Evolutionary conservation across 2,113 vertebrate species (phyloP), one percentile per base, ranked within the genome.

Genomic region (Chionis minor): DNA sequence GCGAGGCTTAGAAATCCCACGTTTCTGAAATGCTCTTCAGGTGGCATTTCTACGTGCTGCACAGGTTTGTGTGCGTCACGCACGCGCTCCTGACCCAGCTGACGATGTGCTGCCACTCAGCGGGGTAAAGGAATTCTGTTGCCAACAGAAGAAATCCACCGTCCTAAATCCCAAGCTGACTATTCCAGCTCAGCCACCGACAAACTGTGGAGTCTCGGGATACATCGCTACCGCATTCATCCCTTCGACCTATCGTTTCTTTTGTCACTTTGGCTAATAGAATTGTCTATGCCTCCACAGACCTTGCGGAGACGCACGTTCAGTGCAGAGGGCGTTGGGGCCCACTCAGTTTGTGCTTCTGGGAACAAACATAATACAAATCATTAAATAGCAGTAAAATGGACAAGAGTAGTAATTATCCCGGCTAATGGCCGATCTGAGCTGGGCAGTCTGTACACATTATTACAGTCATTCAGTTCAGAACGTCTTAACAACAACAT

Each of bases 391-490:
- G 92, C 94, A 83, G 92, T 51, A 61, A 70, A 95, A 63, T 2
- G 74, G 95, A 79, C 93, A 77, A 58, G 81, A 90, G 75, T 92
- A 78, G 80, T 80, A 94, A 94, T 95, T 95, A 86, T 45, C 73
- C 2, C 12, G 69, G 79, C 71, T 92, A 70, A 96, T 35, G 75
- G 71, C 78, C 62, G 92, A 72, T 85, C 71, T 5, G 56, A n/a
- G 87, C 94, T 32, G 71, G 88, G 90, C 74, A 84, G 33, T 23
- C 74, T 10, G 70, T 33, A 73, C 40, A 3, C 81, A 38, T 82
- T 56, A 91, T 52, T 8, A 5, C 65, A 79, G 85, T 6, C 74
- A 82, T 61, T 93, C 94, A 28, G 74, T 66, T 81, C 52, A 14
- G 85, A 95, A 71, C 78, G 47, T 90, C 96, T 62, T 17, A 22